Percentiles rank a stretch among this genome's conserved stretches.
Evolutionary conservation across 2,888 invertebrate genomes (phyloP).

Genomic region (Drosophila fulvimacula): DNA sequence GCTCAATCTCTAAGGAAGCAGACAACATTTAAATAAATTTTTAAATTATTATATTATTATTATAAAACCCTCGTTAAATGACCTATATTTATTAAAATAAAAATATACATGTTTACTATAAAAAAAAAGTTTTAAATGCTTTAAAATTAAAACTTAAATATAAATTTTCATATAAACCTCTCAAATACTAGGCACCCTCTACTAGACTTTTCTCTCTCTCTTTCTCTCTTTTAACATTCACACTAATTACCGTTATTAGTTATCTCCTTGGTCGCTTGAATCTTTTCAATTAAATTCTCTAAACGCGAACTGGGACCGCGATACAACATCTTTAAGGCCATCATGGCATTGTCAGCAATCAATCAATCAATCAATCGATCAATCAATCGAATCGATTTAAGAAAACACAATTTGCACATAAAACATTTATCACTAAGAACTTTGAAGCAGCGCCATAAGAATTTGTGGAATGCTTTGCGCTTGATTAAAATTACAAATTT

Average conservation of each 20-base stretch:
- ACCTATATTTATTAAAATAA: too few species aligned
- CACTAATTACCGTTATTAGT: slow-evolving; percentile 78
- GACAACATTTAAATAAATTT: too few species aligned
- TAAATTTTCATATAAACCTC: neutral
- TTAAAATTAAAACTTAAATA: too few species aligned
- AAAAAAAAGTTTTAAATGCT: too few species aligned
- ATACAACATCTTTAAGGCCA: slow-evolving; percentile 90
- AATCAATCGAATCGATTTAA: slow-evolving; percentile 10
- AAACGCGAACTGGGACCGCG: slow-evolving; percentile 94
- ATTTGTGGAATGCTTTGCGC: slow-evolving; percentile 18
- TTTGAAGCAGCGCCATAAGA: slow-evolving; percentile 15
- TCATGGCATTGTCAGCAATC: slow-evolving; percentile 74
- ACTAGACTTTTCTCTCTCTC: neutral
- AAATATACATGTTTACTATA: too few species aligned
- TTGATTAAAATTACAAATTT: slow-evolving; percentile 14
- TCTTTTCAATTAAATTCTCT: slow-evolving; percentile 94
- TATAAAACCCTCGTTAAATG: too few species aligned
- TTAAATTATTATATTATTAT: neutral
- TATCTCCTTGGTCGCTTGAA: slow-evolving; percentile 92
- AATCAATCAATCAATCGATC: slow-evolving; percentile 9
- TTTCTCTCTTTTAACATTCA: neutral
- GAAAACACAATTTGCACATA: slow-evolving; percentile 36
- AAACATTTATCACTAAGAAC: slow-evolving; percentile 43
- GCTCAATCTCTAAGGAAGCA: too few species aligned
- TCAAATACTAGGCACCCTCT: neutral